Percentiles rank a stretch among this genome's conserved stretches.
Evolutionary conservation across 2,888 invertebrate genomes (phyloP).

Genomic region (Sicus ferrugineus): DNA sequence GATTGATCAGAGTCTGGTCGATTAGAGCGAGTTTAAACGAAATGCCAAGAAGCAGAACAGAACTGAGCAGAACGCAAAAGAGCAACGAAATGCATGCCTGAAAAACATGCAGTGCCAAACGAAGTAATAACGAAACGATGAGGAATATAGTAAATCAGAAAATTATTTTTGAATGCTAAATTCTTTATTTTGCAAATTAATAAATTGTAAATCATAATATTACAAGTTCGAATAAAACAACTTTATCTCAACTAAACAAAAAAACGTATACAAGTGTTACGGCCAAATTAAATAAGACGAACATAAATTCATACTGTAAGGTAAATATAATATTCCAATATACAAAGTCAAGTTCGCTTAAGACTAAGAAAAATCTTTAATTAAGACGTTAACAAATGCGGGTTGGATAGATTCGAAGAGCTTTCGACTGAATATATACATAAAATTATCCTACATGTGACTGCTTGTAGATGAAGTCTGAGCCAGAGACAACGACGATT

Average conservation of each 20-base stretch:
- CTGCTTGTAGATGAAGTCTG: background rate
- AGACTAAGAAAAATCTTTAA: constrained; percentile 3
- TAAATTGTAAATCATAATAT: constrained; percentile 41
- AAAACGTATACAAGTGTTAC: constrained; percentile 14
- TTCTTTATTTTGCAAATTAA: constrained; percentile 36
- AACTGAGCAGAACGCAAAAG: constrained; percentile 18
- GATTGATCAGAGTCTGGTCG: constrained; percentile 22
- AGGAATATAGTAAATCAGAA: constrained; percentile 34
- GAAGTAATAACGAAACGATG: constrained; percentile 29
- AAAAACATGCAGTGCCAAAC: constrained; percentile 32
- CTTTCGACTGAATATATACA: background rate
- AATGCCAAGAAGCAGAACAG: constrained; percentile 4
- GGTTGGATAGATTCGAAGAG: background rate
- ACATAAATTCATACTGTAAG: constrained; percentile 16
- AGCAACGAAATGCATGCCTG: constrained; percentile 34
- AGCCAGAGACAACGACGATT: background rate
- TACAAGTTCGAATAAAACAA: constrained; percentile 27
- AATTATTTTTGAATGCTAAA: constrained; percentile 41
- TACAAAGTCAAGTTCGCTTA: constrained; percentile 13
- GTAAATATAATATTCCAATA: constrained; percentile 4
- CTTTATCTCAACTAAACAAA: constrained; percentile 15
- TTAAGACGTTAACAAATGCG: constrained; percentile 8
- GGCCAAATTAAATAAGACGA: constrained; percentile 6
- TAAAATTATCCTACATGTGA: background rate
- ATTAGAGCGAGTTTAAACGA: background rate